These are phyloP conservation scores for Cryptus viduatorius DNA, from an alignment of 2,888 invertebrate species.

Conservation along the genomic window DNA sequence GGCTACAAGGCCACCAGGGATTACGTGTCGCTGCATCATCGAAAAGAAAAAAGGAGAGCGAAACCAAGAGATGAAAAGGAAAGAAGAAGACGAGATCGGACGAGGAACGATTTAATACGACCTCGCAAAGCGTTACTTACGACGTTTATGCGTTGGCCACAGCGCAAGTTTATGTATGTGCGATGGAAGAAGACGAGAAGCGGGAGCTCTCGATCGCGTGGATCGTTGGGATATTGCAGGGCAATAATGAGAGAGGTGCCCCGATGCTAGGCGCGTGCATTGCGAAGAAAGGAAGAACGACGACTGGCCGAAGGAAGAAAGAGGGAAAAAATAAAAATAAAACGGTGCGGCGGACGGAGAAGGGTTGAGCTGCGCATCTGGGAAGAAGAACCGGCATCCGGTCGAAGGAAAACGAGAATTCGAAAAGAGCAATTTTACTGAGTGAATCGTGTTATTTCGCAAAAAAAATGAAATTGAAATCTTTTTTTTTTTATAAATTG, in stretches of 20 bases:
- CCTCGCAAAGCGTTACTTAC: conserved; percentile 45
- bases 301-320: conserved; percentile 32
- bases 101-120: conserved; percentile 40
- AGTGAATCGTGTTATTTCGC: not conserved
- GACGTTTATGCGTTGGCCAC: conserved; percentile 39
- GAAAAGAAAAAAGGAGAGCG: conserved; percentile 45
- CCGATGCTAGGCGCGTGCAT: conserved; percentile 14
- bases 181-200: not conserved
- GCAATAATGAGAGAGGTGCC: not conserved
- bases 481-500: not conserved
- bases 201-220: not conserved
- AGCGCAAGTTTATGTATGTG: not conserved
- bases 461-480: not conserved
- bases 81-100: conserved; percentile 3
- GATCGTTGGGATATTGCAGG: too few relatives aligned
- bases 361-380: conserved; percentile 24
- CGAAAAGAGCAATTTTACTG: conserved; percentile 56
- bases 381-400: conserved; percentile 74
- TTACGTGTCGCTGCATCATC: conserved; percentile 69
- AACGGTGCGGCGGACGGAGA: conserved; percentile 25
- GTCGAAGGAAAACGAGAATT: conserved; percentile 75
- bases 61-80: conserved; percentile 25
- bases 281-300: conserved; percentile 38
- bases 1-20: conserved; percentile 57
- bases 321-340: conserved; percentile 14